Conservation (phyloP, 2,113 vertebrate genomes). For the Rhombomys opimus region DNA sequence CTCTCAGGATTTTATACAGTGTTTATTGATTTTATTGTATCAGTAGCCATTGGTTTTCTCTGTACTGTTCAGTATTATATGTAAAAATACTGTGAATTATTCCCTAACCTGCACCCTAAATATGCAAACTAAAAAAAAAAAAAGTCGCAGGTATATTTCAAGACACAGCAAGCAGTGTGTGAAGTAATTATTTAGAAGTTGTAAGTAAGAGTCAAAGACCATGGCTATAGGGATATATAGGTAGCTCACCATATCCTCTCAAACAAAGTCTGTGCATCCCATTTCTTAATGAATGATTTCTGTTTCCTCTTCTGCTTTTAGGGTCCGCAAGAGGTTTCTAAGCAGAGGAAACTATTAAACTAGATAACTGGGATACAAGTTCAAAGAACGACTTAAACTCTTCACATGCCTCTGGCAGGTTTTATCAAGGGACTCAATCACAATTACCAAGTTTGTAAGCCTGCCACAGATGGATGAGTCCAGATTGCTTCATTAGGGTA, state of each 20-base stretch:
- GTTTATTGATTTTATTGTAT: background rate
- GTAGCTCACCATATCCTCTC: background rate
- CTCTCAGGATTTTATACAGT: slow-evolving; percentile 18
- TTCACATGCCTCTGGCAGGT: slow-evolving; percentile 48
- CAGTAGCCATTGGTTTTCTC: background rate
- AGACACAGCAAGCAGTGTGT: slow-evolving; percentile 26
- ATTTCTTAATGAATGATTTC: background rate
- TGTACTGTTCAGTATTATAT: background rate
- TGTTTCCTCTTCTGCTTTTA: slow-evolving; percentile 2
- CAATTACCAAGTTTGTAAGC: slow-evolving; percentile 64
- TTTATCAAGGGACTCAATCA: slow-evolving; percentile 56
- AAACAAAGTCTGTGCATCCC: background rate
- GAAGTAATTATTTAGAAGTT: background rate
- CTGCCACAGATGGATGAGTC: slow-evolving; percentile 43
- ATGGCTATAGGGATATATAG: background rate
- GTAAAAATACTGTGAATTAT: slow-evolving; percentile 9
- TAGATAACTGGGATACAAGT: slow-evolving; percentile 9
- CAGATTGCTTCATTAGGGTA: slow-evolving; percentile 68
- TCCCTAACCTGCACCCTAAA: background rate
- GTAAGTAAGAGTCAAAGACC: slow-evolving; percentile 9
- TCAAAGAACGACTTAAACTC: slow-evolving; percentile 57
- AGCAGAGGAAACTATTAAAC: slow-evolving; percentile 9
- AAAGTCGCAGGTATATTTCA: slow-evolving; percentile 13
- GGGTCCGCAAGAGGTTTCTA: slow-evolving; percentile 24
- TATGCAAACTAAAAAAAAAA: slow-evolving; percentile 35